Base-by-base conservation (phyloP, 2,113 vertebrate genomes). In the Carettochelys insculpta region DNA sequence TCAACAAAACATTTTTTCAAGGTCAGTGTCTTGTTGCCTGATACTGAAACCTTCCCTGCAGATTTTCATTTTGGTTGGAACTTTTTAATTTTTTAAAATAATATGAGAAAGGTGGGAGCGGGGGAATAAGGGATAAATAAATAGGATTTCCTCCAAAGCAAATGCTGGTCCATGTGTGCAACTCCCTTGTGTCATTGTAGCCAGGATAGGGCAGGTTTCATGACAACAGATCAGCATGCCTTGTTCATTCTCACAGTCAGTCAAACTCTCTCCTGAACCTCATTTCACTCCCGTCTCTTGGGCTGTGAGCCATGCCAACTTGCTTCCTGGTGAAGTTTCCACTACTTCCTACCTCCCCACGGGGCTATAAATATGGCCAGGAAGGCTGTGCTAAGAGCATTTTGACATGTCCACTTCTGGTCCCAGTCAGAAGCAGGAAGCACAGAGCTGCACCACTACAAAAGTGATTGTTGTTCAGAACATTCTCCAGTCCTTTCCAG, bases 401-500 rank as follows among this genome's bases (percentile, higher is more conserved):
- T 83, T 8, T 29, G 43, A 50, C 22, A 24, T 22, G 3, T 10
- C 75, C 85, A 58, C 27, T 81, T 56, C 65, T 11, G 20, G 27
- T 48, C 43, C 65, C 7, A 17, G 38, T 45, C 45, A 58, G 13
- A 16, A 48, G 81, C 3, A 0, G 68, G 56, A 78, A 68, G 76
- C 58, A 34, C 25, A 48, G 48, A 81, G 34, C 51, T 50, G 53
- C 75, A 38, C 4, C 1, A 8, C 77, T 90, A 20, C 61, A 84
- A 78, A 75, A 56, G 43, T 13, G n/a, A 14, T n/a, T 24, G 6
- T 6, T 11, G 12, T 19, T 48, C 24, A 45, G 82, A 87, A 84
- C n/a, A 90, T 80, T 88, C 68, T 58, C 80, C 85, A 94, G 29
- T 24, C 58, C 85, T 92, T 90, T 81, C 82, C 76, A 71, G 76